Evolutionary conservation across 2,113 vertebrate genomes (phyloP).

Genomic region (Emydura subglobosa): DNA sequence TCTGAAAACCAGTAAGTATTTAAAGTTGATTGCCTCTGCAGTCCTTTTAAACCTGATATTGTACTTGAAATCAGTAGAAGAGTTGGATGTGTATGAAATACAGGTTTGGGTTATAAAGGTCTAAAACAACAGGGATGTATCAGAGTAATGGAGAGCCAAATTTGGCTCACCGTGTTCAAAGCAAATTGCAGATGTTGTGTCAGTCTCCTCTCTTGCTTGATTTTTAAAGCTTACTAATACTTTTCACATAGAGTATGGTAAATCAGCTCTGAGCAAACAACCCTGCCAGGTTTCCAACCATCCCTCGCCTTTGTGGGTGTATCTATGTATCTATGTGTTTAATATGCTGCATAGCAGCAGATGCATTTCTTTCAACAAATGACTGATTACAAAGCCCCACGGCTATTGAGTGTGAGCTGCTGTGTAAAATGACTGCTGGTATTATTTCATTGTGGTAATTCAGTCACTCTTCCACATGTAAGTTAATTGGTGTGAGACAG

Average conservation of each 20-base stretch:
- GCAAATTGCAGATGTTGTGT: not conserved
- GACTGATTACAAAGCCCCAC: not conserved
- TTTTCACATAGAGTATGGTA: not conserved
- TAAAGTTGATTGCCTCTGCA: not conserved
- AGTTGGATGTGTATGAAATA: not conserved
- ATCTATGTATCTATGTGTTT: not conserved
- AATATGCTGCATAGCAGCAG: not conserved
- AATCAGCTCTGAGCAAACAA: slow-evolving; percentile 15
- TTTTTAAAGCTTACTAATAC: not conserved
- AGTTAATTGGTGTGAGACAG: not conserved
- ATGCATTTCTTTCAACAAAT: not conserved
- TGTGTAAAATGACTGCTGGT: not conserved
- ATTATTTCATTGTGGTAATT: not conserved
- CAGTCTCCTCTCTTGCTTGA: not conserved
- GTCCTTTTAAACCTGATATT: not conserved
- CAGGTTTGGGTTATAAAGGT: not conserved
- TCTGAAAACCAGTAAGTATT: not conserved
- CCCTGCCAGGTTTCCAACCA: not conserved
- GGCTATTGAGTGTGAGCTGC: not conserved
- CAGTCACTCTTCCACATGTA: not conserved
- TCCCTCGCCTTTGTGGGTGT: not conserved
- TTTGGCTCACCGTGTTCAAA: not conserved
- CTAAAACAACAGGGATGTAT: not conserved
- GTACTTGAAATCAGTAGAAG: not conserved
- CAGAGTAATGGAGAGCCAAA: not conserved